phyloP scores from a whole-genome alignment of 2,888 invertebrate species.

The Ormyrus rosae region DNA sequence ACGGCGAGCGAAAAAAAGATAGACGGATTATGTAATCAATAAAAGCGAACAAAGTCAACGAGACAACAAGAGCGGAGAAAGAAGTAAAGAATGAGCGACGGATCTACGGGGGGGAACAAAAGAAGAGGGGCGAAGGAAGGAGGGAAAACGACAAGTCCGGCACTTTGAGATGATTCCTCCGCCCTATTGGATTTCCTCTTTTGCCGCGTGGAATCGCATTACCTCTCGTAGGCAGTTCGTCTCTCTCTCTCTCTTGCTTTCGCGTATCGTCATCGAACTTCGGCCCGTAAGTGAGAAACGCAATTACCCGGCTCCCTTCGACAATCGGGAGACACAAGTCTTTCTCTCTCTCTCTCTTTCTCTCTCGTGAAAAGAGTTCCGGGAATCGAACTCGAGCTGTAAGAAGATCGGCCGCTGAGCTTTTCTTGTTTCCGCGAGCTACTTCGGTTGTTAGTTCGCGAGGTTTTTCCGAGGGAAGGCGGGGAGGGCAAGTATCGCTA shows the following conservation, averaged over 20 bases:
- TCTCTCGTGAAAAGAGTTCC: conserved; percentile 5
- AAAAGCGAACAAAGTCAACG: conserved; percentile 21
- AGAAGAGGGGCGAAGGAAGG: neutral
- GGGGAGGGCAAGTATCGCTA: too few species aligned
- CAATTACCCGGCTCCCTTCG: conserved; percentile 42
- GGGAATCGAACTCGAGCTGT: conserved; percentile 20
- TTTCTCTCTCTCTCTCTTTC: neutral
- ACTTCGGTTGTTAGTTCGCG: too few species aligned
- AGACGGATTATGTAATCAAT: conserved; percentile 26
- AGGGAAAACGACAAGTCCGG: conserved; percentile 40
- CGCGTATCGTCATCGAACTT: conserved; percentile 41
- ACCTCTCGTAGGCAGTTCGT: conserved; percentile 13
- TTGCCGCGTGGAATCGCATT: conserved; percentile 52
- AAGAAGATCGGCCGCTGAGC: neutral
- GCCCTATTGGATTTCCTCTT: conserved; percentile 51
- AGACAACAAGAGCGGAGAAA: neutral
- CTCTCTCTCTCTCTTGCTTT: neutral
- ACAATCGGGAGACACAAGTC: neutral
- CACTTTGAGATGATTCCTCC: conserved; percentile 52
- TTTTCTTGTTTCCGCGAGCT: neutral
- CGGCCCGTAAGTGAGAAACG: conserved; percentile 48
- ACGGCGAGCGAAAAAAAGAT: neutral
- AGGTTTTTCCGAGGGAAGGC: too few species aligned
- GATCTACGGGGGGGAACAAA: conserved; percentile 3
- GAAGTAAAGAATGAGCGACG: neutral